Conservation (phyloP, 2,797 vertebrate species). For the Falco novaeseelandiae region DNA sequence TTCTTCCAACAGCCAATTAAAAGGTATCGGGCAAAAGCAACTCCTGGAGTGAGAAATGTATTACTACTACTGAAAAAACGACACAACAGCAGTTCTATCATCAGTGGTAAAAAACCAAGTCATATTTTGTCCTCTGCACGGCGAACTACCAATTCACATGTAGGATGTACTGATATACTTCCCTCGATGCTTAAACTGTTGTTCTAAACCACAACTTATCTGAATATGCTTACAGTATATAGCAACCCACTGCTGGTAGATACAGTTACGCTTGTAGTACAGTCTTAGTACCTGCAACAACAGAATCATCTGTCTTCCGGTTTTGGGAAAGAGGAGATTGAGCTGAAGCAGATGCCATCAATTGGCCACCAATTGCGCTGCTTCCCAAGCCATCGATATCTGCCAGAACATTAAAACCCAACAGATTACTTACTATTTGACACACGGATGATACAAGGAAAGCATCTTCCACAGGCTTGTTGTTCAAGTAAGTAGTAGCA, state of each 20-base stretch:
- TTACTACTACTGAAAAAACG: background rate
- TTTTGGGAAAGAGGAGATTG: constrained; percentile 85
- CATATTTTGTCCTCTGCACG: background rate
- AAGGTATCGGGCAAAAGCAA: constrained; percentile 91
- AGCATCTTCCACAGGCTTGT: background rate
- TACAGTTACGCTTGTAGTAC: background rate
- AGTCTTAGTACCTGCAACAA: constrained; percentile 84
- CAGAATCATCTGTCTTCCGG: constrained; percentile 79
- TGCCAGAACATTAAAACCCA: constrained; percentile 64
- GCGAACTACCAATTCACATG: background rate
- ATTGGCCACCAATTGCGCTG: constrained; percentile 91
- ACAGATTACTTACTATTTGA: background rate
- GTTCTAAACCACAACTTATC: background rate
- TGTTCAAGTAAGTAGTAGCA: background rate
- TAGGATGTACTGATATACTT: background rate
- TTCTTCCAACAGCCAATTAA: constrained; percentile 97
- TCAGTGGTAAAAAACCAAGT: background rate
- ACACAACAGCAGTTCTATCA: background rate
- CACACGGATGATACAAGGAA: background rate
- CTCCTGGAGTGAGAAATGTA: constrained; percentile 75
- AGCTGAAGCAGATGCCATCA: constrained; percentile 85
- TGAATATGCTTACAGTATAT: background rate
- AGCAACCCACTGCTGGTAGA: background rate
- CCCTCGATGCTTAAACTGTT: background rate
- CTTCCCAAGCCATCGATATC: constrained; percentile 96